Base-by-base conservation (phyloP, 2,888 invertebrate species). In the Stomorhina lunata region DNA sequence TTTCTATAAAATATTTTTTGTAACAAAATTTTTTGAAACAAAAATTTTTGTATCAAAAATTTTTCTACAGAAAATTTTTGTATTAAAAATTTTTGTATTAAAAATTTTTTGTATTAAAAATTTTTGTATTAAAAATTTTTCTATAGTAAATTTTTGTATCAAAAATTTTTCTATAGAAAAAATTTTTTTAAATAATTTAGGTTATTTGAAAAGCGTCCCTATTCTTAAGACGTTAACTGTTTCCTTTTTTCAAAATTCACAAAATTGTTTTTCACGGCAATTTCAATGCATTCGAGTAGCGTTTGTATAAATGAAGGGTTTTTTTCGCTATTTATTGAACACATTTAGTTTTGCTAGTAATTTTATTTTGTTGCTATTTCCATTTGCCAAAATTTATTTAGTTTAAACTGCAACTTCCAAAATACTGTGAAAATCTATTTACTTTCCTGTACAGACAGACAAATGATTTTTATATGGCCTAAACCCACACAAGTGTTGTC, bases 211-310 rank as follows among this genome's bases (percentile, higher is more conserved):
- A 9, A 2, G 10, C n/a, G 15, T 37, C 2, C 71, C 34, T 34
- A 25, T 27, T 12, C 7, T 25, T 1, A 3, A 10, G 17, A n/a
- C n/a, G 1, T 34, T 12, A 32, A 48, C 40, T 63, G 50, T 73
- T 6, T 6, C 7, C 5, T 17, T 2, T 4, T 10, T 17, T 12
- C 7, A 12, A 17, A 5, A 43, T 15, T 22, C 29, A 7, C n/a
- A 34, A 7, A 55, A 45, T 20, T 10, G 5, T 4, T 48, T 57
- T 48, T 17, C 17, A 69, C 20, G 43, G 40, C 69, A 32, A 48
- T 71, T 34, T 61, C 34, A 37, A 65, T 43, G 50, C 72, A 55
- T 79, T 65, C 20, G 65, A 66, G 40, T 72, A 59, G 50, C 59
- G 29, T 34, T 20, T 59, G 43, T 48, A 50, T 59, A 50, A 40